Evolutionary conservation across 1,140 invertebrate species (phyloP).

Genomic region (Drosophila tani): DNA sequence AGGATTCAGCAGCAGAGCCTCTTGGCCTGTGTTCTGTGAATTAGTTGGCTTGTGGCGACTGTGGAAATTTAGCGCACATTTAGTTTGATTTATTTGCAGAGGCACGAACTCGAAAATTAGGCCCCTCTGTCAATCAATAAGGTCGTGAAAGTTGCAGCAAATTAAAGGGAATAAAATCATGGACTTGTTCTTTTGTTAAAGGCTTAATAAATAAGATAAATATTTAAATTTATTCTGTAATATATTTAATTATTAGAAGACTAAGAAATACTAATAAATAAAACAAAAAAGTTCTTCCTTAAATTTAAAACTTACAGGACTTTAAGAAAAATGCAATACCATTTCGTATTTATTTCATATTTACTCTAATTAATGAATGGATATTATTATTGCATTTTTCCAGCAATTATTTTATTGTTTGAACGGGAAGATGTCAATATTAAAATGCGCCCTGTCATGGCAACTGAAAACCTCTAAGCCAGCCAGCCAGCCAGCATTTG

Average conservation of each 20-base stretch:
- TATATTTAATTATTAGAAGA: background rate
- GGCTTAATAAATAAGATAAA: background rate
- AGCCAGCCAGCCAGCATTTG: constrained; percentile 20
- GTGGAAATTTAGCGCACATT: constrained; percentile 57
- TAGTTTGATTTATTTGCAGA: constrained; percentile 63
- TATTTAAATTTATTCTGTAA: background rate
- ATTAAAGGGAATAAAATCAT: too few relatives aligned
- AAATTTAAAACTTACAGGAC: background rate
- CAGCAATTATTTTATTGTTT: background rate
- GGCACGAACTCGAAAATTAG: constrained; percentile 7
- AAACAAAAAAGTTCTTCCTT: too few relatives aligned
- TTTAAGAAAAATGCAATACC: too few relatives aligned
- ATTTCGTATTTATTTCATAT: too few relatives aligned
- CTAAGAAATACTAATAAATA: background rate
- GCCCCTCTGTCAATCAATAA: constrained; percentile 10
- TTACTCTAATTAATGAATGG: background rate
- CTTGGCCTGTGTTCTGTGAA: background rate
- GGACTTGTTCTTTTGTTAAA: too few relatives aligned
- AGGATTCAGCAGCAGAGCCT: background rate
- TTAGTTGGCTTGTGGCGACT: constrained; percentile 6
- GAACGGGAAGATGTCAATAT: background rate
- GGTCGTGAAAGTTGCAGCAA: background rate
- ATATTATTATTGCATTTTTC: background rate
- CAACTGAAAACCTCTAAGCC: background rate
- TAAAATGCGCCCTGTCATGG: constrained; percentile 3